A percentile compares a stretch with the other conserved stretches of the same genome.
These are phyloP conservation scores for Pteropus rufus DNA, from an alignment of 2,797 vertebrate genomes.

Conservation along the genomic window DNA sequence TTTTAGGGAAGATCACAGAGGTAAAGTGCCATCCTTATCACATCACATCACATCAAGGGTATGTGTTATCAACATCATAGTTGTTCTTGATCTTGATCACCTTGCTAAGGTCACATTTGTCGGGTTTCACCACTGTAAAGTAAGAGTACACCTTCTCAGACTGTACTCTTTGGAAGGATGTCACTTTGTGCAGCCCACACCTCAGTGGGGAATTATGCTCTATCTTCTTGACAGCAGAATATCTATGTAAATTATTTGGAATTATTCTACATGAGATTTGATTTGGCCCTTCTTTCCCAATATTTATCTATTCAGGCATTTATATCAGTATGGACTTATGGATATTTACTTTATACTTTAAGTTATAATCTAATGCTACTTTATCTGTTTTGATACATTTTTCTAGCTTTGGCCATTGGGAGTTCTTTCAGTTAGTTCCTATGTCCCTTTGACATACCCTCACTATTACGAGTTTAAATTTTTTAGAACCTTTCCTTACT, in stretches of 20 bases:
- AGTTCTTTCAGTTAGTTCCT: not conserved
- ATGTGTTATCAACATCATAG: not conserved
- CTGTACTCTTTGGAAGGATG: not conserved
- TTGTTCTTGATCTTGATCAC: not conserved
- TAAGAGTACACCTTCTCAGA: not conserved
- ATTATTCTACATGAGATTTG: not conserved
- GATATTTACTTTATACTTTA: not conserved
- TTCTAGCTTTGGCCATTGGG: not conserved
- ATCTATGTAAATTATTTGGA: not conserved
- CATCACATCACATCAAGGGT: not conserved
- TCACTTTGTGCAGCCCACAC: not conserved
- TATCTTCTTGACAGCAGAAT: not conserved
- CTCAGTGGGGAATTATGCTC: not conserved
- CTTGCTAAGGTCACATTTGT: not conserved
- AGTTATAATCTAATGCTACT: not conserved
- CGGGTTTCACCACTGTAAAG: not conserved
- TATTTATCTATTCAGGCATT: not conserved
- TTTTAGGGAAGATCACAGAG: not conserved
- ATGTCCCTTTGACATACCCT: not conserved
- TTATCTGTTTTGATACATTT: not conserved
- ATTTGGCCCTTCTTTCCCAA: not conserved
- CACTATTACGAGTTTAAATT: not conserved
- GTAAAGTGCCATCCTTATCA: not conserved
- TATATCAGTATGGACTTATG: not conserved
- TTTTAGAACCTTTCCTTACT: not conserved